Percentiles rank a stretch among this genome's conserved stretches.
These are phyloP conservation scores for Lepidurus arcticus DNA, from an alignment of 1,140 invertebrate genomes.

Conservation along the genomic window DNA sequence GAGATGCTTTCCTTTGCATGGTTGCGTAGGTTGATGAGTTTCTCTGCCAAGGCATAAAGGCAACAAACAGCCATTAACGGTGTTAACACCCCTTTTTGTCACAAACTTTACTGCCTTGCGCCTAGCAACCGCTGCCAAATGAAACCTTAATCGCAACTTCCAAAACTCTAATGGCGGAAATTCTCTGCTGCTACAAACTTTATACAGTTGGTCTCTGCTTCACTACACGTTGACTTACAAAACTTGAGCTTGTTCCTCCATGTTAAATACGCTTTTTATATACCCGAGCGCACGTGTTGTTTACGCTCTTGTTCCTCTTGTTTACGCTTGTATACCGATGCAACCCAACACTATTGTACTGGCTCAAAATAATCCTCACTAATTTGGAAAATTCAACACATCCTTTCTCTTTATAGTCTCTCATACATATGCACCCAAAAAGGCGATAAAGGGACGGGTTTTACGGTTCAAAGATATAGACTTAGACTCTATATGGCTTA, in stretches of 20 bases:
- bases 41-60: not conserved
- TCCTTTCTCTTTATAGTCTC: not conserved
- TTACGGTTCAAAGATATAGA: not conserved
- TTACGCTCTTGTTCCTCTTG: not conserved
- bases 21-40: conserved; percentile 4
- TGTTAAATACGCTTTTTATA: not conserved
- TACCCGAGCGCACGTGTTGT: not conserved
- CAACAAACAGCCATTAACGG: not conserved
- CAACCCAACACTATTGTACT: conserved; percentile 12
- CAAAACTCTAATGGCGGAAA: no score
- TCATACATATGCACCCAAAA: not conserved
- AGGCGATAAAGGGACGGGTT: not conserved
- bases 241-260: not conserved
- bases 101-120: not conserved
- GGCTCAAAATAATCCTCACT: conserved; percentile 6
- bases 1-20: not conserved
- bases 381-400: not conserved
- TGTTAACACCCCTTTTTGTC: not conserved
- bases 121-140: no score
- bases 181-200: no score
- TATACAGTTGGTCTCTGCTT: no score
- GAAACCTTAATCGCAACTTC: no score
- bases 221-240: no score
- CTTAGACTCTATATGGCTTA: not conserved
- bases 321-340: not conserved